Evolutionary conservation across 2,113 vertebrate genomes (phyloP), one percentile per base, ranked within the genome.

Genomic region (Megalops atlanticus): DNA sequence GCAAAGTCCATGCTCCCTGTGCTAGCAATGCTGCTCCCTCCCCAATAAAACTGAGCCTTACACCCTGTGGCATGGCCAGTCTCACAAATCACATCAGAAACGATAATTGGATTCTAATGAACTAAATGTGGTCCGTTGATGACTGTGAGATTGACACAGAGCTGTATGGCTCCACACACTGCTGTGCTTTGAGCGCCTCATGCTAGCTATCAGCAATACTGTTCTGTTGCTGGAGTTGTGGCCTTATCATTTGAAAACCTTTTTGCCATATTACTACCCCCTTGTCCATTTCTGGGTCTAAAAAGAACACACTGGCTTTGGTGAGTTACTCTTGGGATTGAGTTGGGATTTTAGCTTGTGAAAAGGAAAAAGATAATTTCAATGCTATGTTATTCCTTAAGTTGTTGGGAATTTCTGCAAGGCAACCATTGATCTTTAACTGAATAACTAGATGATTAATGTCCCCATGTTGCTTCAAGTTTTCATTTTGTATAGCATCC

Each of bases 371-470:
- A 64, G 31, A 31, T 31, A 58, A 58, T n/a, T n/a, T n/a, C n/a
- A 27, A 21, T 54, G 49, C 49, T 21, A 54, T 54, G 2, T 54
- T 54, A 64, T 21, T 64, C 31, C 1, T 64, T 64, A 31, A 64
- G 31, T n/a, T 27, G 31, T 27, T 64, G 31, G 31, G 58, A 8
- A 31, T n/a, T 64, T 8, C 10, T 64, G 58, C n/a, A 5, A 58
- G 52, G n/a, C 58, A 64, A 10, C 24, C n/a, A 27, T 64, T 64
- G 24, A 64, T 11, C 8, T 64, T 31, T 64, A 64, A 64, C 2
- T 64, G 58, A 64, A 31, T 64, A 64, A 64, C n/a, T n/a, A 64
- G n/a, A 64, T 64, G 58, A 31, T 64, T 64, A 64, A 64, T 10
- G 8, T 10, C 58, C 24, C n/a, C 2, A 27, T 64, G n/a, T 64